Evolutionary conservation across 92 coral and sea anemone genomes (phyloP).

Genomic region (Epizoanthus stellaris): DNA sequence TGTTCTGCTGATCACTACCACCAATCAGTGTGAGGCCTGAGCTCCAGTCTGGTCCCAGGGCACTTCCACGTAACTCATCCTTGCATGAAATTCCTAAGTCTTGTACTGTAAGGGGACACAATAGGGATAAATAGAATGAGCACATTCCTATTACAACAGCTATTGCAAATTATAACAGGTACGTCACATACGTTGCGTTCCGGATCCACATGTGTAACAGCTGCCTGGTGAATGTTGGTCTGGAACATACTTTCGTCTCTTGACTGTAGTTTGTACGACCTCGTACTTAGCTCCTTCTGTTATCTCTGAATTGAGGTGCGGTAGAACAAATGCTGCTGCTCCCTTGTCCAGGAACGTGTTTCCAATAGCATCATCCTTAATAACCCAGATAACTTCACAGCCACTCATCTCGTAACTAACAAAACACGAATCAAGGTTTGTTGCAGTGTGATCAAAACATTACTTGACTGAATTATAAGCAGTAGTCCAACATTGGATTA

Average conservation of each 20-base stretch:
- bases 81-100: background rate
- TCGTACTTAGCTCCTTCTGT: slow-evolving; percentile 22
- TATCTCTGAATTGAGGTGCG: slow-evolving; percentile 60
- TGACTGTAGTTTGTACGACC: slow-evolving; percentile 44
- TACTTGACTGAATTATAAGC: no score
- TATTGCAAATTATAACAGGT: background rate
- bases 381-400: slow-evolving; percentile 94
- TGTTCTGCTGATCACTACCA: slow-evolving; percentile 19
- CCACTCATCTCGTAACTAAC: slow-evolving; percentile 85
- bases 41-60: slow-evolving; percentile 95
- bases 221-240: slow-evolving; percentile 32
- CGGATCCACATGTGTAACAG: background rate
- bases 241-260: slow-evolving; percentile 65
- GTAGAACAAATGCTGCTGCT: slow-evolving; percentile 89
- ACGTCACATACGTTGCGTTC: background rate
- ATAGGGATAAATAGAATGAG: background rate
- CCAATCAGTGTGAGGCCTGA: slow-evolving; percentile 71
- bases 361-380: slow-evolving; percentile 93
- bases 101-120: slow-evolving; percentile 7
- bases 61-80: slow-evolving; percentile 70
- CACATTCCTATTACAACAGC: background rate
- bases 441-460: no score
- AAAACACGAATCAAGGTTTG: background rate
- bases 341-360: slow-evolving; percentile 94
- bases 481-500: no score